Base-by-base conservation (phyloP, 2,888 invertebrate genomes). In the Hydroisotoma schaefferi region DNA sequence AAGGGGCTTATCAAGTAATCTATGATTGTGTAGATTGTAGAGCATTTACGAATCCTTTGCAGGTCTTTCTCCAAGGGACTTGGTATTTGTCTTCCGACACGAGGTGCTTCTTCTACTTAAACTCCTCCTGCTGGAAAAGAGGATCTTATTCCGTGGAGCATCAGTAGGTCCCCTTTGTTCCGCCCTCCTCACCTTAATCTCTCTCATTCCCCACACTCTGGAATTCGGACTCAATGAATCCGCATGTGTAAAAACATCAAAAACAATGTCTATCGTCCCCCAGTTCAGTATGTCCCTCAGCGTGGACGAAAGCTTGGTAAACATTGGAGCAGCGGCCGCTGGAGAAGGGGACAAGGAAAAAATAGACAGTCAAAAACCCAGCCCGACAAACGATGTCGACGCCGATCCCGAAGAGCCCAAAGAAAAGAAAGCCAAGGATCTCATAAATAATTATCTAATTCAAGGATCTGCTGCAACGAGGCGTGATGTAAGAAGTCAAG, bases 101-200 rank as follows among this genome's bases (percentile, higher is more conserved):
- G 94, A 95, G 80, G 87, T 90, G 37, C 79, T 99, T 54, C 80
- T 95, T 61, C 79, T 99, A 47, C 95, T 97, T 76, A 99, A 99
- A 78, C 80, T 98, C 57, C 78, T 98, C 57, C 80, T 99, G 49
- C 80, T 99, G 61, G 91, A 97, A 75, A 86, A 88, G 72, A 84
- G 89, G 76, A 87, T 97, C 43, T 84, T 99, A 55, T 90, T 97
- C 75, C 92, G 90, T 78, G 90, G 93, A 57, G 88, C 94, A 22
- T 95, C 97, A 1, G 97, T 95, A 1, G 88, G 92, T 63, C 85
- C 87, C 6, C 80, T 98, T 69, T 94, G 95, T 72, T 85, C 88
- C 6, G 84, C 89, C 4, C 84, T 98, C 71, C 80, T 99, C 55
- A 88, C 94, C 5, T 81, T 98, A 52, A 81, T 94, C 0, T 97